Evolutionary conservation across 2,888 invertebrate genomes (phyloP).

Genomic region (Corbicula japonica): DNA sequence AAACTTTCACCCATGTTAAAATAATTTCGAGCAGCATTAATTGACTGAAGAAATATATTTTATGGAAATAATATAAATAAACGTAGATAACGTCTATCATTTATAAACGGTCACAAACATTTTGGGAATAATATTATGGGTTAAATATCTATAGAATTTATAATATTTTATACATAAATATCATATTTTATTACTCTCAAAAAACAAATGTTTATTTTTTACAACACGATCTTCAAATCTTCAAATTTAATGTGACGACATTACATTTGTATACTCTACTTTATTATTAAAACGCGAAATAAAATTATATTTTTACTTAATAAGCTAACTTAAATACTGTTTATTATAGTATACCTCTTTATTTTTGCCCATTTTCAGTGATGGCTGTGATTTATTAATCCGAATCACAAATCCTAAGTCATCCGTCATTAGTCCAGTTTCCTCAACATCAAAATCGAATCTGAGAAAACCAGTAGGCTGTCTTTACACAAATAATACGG

Average conservation of each 20-base stretch:
- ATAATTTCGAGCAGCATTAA: not conserved
- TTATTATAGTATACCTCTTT: slow-evolving; percentile 58
- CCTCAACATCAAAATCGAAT: slow-evolving; percentile 17
- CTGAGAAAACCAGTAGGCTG: no score
- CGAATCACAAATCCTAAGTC: slow-evolving; percentile 47
- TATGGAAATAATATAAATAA: not conserved
- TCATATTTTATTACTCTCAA: not conserved
- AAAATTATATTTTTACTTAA: no score
- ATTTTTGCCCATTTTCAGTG: slow-evolving; percentile 50
- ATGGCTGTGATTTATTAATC: slow-evolving; percentile 38
- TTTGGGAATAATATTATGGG: not conserved
- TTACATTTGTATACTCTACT: not conserved
- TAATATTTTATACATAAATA: not conserved
- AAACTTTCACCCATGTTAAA: no score
- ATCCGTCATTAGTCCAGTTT: slow-evolving; percentile 32
- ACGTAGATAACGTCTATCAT: not conserved
- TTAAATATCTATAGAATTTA: not conserved
- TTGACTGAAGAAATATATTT: not conserved
- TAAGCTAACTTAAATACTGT: no score
- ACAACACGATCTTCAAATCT: not conserved
- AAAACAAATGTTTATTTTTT: not conserved
- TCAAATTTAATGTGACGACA: not conserved
- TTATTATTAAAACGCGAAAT: no score
- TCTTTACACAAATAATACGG: no score
- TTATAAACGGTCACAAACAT: not conserved